Evolutionary conservation across 2,797 vertebrate genomes (phyloP).

Genomic region (Sylvia borin): DNA sequence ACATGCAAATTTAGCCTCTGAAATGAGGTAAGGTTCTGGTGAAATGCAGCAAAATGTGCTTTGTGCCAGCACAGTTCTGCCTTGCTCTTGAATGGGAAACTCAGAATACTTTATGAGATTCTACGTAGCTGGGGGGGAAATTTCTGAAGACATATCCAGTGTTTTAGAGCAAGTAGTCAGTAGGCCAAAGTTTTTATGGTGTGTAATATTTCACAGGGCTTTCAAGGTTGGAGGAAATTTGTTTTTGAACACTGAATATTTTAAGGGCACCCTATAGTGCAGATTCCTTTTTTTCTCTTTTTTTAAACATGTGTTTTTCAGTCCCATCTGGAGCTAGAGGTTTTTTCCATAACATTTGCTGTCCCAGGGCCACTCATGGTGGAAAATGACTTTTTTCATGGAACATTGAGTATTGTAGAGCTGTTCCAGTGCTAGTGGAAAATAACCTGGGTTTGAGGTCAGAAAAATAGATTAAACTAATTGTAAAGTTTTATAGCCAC

Average conservation of each 20-base stretch:
- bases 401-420: constrained; percentile 52
- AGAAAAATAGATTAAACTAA: constrained; percentile 71
- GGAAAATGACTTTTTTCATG: constrained; percentile 61
- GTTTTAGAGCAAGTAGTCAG: constrained; percentile 43
- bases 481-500: constrained; percentile 65
- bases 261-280: constrained; percentile 64
- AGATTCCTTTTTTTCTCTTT: neutral
- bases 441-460: constrained; percentile 70
- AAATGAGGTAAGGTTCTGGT: neutral
- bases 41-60: neutral
- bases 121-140: constrained; percentile 27
- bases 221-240: constrained; percentile 74
- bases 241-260: constrained; percentile 70
- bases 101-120: constrained; percentile 48
- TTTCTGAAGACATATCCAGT: constrained; percentile 43
- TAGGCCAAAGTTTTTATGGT: constrained; percentile 68
- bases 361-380: constrained; percentile 60
- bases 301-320: constrained; percentile 34
- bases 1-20: neutral
- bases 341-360: constrained; percentile 60
- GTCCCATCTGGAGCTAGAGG: constrained; percentile 42
- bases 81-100: constrained; percentile 48
- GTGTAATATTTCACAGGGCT: constrained; percentile 71
- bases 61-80: constrained; percentile 17
- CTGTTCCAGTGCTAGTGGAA: constrained; percentile 60